Evolutionary conservation across 1,140 invertebrate species (phyloP).

Genomic region (Drosophila sechellia): DNA sequence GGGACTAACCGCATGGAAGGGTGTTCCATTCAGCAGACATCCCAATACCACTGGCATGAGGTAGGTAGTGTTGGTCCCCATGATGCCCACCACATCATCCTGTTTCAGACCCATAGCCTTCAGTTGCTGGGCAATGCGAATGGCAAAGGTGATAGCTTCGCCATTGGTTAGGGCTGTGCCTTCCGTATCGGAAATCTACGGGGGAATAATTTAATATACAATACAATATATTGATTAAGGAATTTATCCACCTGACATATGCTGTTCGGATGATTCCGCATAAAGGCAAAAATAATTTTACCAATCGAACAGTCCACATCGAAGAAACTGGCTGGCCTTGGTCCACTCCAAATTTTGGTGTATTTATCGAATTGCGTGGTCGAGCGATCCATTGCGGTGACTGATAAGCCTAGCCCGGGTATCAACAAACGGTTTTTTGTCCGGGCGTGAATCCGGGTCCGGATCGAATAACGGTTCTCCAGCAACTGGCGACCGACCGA

Average conservation of each 20-base stretch:
- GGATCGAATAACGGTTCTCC: slow-evolving; percentile 43
- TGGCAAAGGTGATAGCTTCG: slow-evolving; percentile 77
- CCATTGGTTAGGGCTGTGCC: slow-evolving; percentile 78
- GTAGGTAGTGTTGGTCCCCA: slow-evolving; percentile 72
- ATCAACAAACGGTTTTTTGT: slow-evolving; percentile 19
- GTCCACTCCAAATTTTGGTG: slow-evolving; percentile 82
- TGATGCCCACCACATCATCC: slow-evolving; percentile 79
- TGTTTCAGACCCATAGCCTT: slow-evolving; percentile 64
- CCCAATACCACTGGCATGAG: slow-evolving; percentile 76
- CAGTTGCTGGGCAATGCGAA: slow-evolving; percentile 78
- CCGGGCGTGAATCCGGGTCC: slow-evolving; percentile 26
- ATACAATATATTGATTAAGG: too few relatives aligned
- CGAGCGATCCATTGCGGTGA: slow-evolving; percentile 69
- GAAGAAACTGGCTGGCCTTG: slow-evolving; percentile 75
- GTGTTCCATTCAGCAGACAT: slow-evolving; percentile 77
- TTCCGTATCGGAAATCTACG: slow-evolving; percentile 73
- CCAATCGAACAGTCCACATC: slow-evolving; percentile 80
- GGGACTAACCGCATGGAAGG: slow-evolving; percentile 74
- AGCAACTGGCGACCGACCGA: slow-evolving; percentile 49
- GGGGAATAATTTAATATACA: too few relatives aligned
- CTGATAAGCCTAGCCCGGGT: slow-evolving; percentile 56
- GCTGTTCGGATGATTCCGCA: slow-evolving; percentile 75
- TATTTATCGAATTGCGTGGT: slow-evolving; percentile 81
- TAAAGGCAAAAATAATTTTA: slow-evolving; percentile 79
- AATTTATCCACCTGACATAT: slow-evolving; percentile 65